Base-by-base conservation (phyloP, 2,113 vertebrate species). In the Triplophysa tibetana region DNA sequence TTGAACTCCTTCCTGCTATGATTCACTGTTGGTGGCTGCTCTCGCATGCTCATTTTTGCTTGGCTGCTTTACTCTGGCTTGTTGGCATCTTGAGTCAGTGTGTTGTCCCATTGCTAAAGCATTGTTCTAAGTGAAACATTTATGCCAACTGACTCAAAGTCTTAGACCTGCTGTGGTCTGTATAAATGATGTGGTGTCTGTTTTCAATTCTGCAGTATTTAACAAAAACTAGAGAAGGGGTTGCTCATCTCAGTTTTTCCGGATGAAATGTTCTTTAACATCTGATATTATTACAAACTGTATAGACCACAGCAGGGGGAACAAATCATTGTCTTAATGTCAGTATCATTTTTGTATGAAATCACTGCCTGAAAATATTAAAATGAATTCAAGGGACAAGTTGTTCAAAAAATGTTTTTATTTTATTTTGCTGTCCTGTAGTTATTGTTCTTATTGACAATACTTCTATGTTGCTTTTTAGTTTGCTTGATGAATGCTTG, bases 1-100 rank as follows among this genome's bases (percentile, higher is more conserved):
- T 60, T 84, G 64, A 74, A 69, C 60, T 29, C 52, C 78, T 54
- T 78, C 14, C 45, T 52, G 61, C 38, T 66, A 58, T 77, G 21
- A 23, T 19, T 52, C 73, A 33, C 69, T 52, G 60, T 58, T 43
- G 56, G 54, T 79, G 56, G 52, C 67, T 70, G 56, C 64, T 66
- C 54, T 60, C 58, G 45, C 41, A 65, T 26, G 38, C 43, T 61
- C 73, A 16, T 64, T 12, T 50, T 56, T 78, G 69, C 69, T 78
- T 70, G 11, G 41, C 58, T 33, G 67, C 68, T 69, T 23, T 69
- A 38, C 33, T 21, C n/a, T 58, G 26, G 41, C 72, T 75, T 60
- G 38, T 75, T 75, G 72, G 16, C 41, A 24, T n/a, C 72, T 26
- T 74, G 56, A 74, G 38, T 62, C 52, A 13, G 58, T 75, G 45